Percentiles rank a stretch among this genome's conserved stretches.
These are phyloP conservation scores for Tolmerus cingulatus DNA, from an alignment of 2,888 invertebrate species.

Conservation along the genomic window DNA sequence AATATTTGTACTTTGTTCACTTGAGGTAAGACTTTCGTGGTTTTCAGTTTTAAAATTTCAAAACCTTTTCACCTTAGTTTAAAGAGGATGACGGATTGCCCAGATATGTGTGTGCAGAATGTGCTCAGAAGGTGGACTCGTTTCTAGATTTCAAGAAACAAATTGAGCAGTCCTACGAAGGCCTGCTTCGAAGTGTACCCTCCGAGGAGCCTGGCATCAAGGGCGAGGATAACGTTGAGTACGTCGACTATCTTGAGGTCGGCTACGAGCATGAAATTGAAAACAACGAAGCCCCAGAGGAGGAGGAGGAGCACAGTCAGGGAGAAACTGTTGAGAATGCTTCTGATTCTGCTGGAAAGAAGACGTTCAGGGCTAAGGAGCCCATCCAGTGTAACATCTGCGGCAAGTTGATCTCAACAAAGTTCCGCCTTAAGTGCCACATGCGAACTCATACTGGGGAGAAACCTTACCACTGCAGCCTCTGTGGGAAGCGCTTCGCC, in stretches of 20 bases:
- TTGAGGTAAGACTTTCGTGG: not conserved
- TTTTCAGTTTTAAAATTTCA: not conserved
- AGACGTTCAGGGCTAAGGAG: not conserved
- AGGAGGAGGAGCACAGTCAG: not conserved
- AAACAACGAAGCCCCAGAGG: not conserved
- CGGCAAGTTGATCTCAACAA: slow-evolving; percentile 37
- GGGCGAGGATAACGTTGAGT: not conserved
- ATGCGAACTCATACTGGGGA: slow-evolving; percentile 52
- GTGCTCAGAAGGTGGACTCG: not conserved
- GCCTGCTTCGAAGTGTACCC: not conserved
- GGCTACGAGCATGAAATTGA: not conserved
- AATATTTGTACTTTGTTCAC: not conserved
- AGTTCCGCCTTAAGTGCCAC: slow-evolving; percentile 50
- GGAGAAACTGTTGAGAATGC: not conserved
- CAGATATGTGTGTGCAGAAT: not conserved
- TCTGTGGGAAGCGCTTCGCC: slow-evolving; percentile 52
- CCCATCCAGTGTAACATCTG: slow-evolving; percentile 8
- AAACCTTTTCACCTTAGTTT: not conserved
- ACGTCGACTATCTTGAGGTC: not conserved
- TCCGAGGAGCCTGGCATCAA: not conserved
- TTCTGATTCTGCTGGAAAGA: not conserved
- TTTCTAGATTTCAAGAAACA: slow-evolving; percentile 2
- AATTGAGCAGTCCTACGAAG: not conserved
- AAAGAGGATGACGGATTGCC: not conserved
- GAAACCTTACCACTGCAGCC: slow-evolving; percentile 52